A percentile compares a stretch with the other conserved stretches of the same genome.
phyloP scores from a whole-genome alignment of 2,888 invertebrate species.

The Caenorhabditis angaria region DNA sequence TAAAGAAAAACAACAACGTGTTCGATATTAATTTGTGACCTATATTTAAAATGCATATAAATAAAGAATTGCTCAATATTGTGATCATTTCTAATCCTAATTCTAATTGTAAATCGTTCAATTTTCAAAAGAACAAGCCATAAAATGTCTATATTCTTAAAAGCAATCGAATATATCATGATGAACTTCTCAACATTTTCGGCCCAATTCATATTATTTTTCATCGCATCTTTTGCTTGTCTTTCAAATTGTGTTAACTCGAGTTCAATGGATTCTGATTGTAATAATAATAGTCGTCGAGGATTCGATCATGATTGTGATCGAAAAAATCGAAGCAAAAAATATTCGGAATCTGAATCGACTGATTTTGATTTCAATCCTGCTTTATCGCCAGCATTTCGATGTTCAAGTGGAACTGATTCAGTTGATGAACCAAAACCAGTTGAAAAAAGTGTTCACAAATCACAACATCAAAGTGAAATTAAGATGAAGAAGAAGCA shows the following conservation, averaged over 20 bases:
- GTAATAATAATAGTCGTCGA: too few species aligned
- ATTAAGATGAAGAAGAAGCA: too few species aligned
- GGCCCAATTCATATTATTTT: background rate
- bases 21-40: background rate
- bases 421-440: too few species aligned
- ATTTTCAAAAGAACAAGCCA: too few species aligned
- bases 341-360: background rate
- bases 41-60: background rate
- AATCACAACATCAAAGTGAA: too few species aligned
- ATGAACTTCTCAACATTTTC: background rate
- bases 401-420: background rate
- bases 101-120: too few species aligned
- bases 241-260: background rate
- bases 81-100: too few species aligned
- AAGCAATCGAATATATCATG: background rate
- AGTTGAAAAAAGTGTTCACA: too few species aligned
- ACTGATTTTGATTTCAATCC: constrained; percentile 5
- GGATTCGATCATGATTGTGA: background rate
- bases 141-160: background rate
- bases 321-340: background rate
- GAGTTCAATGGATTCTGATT: background rate
- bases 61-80: background rate
- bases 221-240: background rate
- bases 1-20: constrained; percentile 31
- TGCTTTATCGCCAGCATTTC: constrained; percentile 3